Conservation (phyloP, 2,888 invertebrate genomes). For the Cephus sareptanus region DNA sequence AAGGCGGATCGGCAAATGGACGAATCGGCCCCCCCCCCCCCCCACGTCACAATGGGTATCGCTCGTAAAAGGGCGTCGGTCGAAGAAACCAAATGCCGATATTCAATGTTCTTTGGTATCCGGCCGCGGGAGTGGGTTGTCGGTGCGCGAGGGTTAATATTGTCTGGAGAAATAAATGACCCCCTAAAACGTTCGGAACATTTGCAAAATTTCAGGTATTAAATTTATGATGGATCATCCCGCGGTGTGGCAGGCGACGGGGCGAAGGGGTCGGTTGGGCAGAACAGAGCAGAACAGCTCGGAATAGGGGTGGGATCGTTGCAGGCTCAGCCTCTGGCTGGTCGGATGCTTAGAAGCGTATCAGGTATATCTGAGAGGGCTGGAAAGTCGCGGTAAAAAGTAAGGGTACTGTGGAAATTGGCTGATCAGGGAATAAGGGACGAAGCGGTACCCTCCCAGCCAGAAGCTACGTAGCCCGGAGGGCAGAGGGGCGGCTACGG, state of each 20-base stretch:
- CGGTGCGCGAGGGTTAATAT: constrained; percentile 20
- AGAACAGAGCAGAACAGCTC: neutral
- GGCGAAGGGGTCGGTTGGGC: neutral
- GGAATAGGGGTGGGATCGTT: constrained; percentile 12
- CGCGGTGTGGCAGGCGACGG: constrained; percentile 14
- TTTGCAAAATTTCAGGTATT: constrained; percentile 54
- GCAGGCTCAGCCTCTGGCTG: neutral
- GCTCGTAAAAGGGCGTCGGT: neutral
- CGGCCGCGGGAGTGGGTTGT: neutral
- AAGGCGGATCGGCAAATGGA: neutral
- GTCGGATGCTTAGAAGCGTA: neutral
- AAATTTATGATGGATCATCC: constrained; percentile 58
- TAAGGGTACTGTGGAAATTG: neutral
- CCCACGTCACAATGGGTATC: neutral
- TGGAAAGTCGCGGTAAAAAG: neutral
- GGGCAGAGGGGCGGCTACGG: neutral
- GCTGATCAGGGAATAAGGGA: neutral
- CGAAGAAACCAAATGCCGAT: neutral
- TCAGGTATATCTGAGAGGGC: neutral
- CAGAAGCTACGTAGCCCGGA: neutral
- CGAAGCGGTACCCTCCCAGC: neutral
- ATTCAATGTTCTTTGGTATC: constrained; percentile 1
- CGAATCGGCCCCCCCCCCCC: neutral
- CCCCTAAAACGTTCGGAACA: constrained; percentile 40
- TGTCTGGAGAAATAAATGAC: constrained; percentile 29